Percentiles rank a stretch among this genome's conserved stretches.
phyloP scores from a whole-genome alignment of 1,140 invertebrate species.

The Drosophila melanogaster region Release_6_plus_ISO1_MT NT_033777.3:5773501-5774000 shows the following conservation, averaged over 20 bases:
- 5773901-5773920: constrained; percentile 25
- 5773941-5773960: constrained; percentile 6
- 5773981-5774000: constrained; percentile 41
- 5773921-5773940: neutral
- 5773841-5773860: constrained; percentile 27
- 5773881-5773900: constrained; percentile 16
- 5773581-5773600: constrained; percentile 38
- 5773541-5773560: constrained; percentile 6
- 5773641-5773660: constrained; percentile 30
- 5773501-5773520: constrained; percentile 10
- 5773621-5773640: constrained; percentile 33
- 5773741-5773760: constrained; percentile 52
- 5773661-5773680: constrained; percentile 51
- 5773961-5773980: constrained; percentile 50
- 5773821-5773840: constrained; percentile 18
- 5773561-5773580: constrained; percentile 15
- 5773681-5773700: constrained; percentile 12
- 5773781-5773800: constrained; percentile 15
- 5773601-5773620: constrained; percentile 57
- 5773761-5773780: constrained; percentile 49
- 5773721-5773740: constrained; percentile 48
- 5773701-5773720: constrained; percentile 42
- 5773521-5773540: neutral
- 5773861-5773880: constrained; percentile 39
- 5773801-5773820: constrained; percentile 37